Evolutionary conservation across 1,140 invertebrate genomes (phyloP).

Genomic region (Helicoverpa zea): DNA sequence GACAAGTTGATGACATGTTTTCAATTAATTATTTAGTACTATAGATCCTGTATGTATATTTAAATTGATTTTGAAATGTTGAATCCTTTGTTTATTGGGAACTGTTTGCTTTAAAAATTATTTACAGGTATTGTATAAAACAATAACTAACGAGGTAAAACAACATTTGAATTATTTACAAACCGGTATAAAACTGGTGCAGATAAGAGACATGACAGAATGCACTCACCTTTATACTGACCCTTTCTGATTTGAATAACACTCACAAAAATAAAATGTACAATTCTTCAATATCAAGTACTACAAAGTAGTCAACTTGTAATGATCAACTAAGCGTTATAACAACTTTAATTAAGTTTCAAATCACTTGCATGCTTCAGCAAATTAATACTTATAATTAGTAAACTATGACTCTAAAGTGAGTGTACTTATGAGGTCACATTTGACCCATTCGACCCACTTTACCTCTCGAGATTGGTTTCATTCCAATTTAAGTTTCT

Average conservation of each 20-base stretch:
- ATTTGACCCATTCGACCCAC: slow-evolving; percentile 21
- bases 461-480: slow-evolving; percentile 12
- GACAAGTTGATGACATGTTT: slow-evolving; percentile 25
- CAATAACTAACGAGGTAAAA: not conserved
- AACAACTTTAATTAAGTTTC: not conserved
- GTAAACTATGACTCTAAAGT: not conserved
- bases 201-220: too few relatives aligned
- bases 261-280: too few relatives aligned
- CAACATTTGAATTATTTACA: too few relatives aligned
- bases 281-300: not conserved
- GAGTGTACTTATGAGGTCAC: not conserved
- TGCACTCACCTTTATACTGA: too few relatives aligned
- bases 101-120: not conserved
- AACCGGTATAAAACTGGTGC: too few relatives aligned
- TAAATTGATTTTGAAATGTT: not conserved
- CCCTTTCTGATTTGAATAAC: too few relatives aligned
- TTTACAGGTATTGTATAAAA: not conserved
- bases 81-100: not conserved
- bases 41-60: not conserved
- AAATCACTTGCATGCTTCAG: not conserved
- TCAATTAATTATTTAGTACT: slow-evolving; percentile 27
- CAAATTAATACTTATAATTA: slow-evolving; percentile 4
- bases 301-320: not conserved
- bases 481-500: slow-evolving; percentile 37
- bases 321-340: not conserved